Evolutionary conservation across 1,140 invertebrate species (phyloP).

Genomic region (Coelopa frigida): DNA sequence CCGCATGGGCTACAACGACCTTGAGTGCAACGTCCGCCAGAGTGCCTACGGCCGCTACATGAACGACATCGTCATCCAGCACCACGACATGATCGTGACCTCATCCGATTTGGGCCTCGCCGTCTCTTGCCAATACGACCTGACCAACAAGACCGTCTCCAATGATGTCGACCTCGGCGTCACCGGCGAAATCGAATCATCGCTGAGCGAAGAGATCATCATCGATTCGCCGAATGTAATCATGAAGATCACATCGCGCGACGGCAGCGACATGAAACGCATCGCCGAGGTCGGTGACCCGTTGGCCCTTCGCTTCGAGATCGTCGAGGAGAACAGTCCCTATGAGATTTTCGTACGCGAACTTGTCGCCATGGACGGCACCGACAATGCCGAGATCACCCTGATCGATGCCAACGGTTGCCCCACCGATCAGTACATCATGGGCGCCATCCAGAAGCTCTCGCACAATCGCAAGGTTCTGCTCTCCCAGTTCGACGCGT

Average conservation of each 20-base stretch:
- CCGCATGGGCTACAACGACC: conserved; percentile 81
- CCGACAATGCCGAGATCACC: conserved; percentile 84
- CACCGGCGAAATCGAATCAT: conserved; percentile 74
- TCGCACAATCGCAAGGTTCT: conserved; percentile 63
- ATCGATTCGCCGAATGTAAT: conserved; percentile 89
- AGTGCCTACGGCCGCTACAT: conserved; percentile 70
- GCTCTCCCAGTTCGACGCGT: conserved; percentile 90
- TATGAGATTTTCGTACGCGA: conserved; percentile 93
- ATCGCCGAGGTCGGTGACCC: conserved; percentile 84
- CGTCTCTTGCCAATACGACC: conserved; percentile 86
- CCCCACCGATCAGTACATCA: conserved; percentile 86
- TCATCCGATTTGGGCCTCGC: conserved; percentile 88
- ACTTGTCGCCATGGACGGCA: conserved; percentile 87
- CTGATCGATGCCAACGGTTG: conserved; percentile 86
- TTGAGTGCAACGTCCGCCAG: conserved; percentile 84
- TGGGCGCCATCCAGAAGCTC: conserved; percentile 83
- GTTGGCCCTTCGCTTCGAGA: conserved; percentile 82
- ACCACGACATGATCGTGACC: conserved; percentile 91
- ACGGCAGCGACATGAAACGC: conserved; percentile 64
- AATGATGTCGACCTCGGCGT: conserved; percentile 70
- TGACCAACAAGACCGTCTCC: conserved; percentile 86
- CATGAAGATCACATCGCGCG: conserved; percentile 87
- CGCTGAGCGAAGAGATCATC: conserved; percentile 72
- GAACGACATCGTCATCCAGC: conserved; percentile 86
- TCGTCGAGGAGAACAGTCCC: conserved; percentile 81